Conservation (phyloP, 2,797 vertebrate genomes). For the Natrix natrix region DNA sequence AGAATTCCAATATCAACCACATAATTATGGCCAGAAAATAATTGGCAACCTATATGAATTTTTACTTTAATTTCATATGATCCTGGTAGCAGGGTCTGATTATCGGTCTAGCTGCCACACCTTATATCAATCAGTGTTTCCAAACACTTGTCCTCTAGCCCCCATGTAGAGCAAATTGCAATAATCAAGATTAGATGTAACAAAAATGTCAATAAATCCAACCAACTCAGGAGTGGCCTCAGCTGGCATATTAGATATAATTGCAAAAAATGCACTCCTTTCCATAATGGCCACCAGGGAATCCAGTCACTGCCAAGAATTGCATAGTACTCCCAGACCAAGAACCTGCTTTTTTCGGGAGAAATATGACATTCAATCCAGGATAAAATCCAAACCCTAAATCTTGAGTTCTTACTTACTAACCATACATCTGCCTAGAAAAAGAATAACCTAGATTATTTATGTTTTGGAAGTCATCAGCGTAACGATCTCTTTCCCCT, state of each 20-base stretch:
- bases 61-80: not conserved
- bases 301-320: not conserved
- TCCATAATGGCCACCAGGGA: not conserved
- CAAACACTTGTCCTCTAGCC: not conserved
- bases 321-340: not conserved
- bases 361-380: not conserved
- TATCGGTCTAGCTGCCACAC: not conserved
- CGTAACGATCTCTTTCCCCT: not conserved
- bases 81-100: not conserved
- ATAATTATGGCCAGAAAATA: not conserved
- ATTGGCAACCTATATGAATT: not conserved
- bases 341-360: not conserved
- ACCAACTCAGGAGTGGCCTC: not conserved
- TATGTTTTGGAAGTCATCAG: not conserved
- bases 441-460: not conserved
- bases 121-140: not conserved
- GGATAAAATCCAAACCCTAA: not conserved
- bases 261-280: not conserved
- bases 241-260: not conserved
- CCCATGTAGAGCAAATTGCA: not conserved
- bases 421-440: not conserved
- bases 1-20: not conserved
- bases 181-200: not conserved
- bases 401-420: not conserved
- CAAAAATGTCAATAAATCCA: not conserved